Evolutionary conservation across 2,888 invertebrate genomes (phyloP).

Genomic region (Pollenia griseotomentosa): DNA sequence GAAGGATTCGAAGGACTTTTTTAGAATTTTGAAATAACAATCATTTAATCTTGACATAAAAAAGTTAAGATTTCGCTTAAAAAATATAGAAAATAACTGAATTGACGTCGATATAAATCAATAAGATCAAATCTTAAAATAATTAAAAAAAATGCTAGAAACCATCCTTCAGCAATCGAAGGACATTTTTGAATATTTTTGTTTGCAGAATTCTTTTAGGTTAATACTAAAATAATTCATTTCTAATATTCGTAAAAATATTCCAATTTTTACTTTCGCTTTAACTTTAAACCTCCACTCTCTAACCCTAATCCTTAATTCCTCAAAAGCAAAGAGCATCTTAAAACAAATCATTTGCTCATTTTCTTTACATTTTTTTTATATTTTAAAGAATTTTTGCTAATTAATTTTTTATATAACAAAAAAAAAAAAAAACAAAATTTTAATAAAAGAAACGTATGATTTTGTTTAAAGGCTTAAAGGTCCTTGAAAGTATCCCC

Average conservation of each 20-base stretch:
- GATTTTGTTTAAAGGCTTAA: conserved; percentile 59
- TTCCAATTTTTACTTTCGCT: neutral
- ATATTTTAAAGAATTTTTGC: conserved; percentile 42
- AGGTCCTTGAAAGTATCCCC: conserved; percentile 52
- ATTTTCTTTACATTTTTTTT: conserved; percentile 10
- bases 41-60: too few species aligned
- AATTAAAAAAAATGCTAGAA: too few species aligned
- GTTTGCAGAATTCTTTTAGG: neutral
- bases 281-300: neutral
- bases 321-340: conserved; percentile 62
- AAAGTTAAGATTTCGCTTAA: too few species aligned
- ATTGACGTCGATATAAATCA: too few species aligned
- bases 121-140: too few species aligned
- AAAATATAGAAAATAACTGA: too few species aligned
- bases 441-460: neutral
- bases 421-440: conserved; percentile 14
- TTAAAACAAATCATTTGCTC: conserved; percentile 62
- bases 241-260: neutral
- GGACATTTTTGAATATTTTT: neutral
- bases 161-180: too few species aligned
- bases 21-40: too few species aligned
- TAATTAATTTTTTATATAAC: conserved; percentile 55
- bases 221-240: neutral
- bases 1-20: too few species aligned
- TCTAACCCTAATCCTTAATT: conserved; percentile 39